Evolutionary conservation across 2,113 vertebrate species (phyloP).

Genomic region (Otolemur garnettii): DNA sequence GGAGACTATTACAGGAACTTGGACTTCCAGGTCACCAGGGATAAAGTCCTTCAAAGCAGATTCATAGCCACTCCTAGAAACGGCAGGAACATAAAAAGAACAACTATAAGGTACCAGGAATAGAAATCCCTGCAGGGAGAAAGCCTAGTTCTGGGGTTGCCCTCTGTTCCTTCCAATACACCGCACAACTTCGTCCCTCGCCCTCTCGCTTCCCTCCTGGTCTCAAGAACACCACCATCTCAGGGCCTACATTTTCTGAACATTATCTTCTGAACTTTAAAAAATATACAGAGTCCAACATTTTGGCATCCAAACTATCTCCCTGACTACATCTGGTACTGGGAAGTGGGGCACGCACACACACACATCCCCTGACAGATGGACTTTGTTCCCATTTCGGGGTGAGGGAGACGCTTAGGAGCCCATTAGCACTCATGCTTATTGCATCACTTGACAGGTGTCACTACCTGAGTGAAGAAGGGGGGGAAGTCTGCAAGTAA

Average conservation of each 20-base stretch:
- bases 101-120: accelerated
- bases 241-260: background rate
- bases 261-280: background rate
- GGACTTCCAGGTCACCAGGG: slow-evolving; percentile 89
- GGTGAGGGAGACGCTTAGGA: background rate
- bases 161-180: background rate
- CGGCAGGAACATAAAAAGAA: background rate
- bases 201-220: background rate
- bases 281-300: slow-evolving; percentile 68
- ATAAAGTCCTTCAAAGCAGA: slow-evolving; percentile 88
- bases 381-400: background rate
- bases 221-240: background rate
- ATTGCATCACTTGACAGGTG: background rate
- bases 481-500: background rate
- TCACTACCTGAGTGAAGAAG: too few species aligned
- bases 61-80: slow-evolving; percentile 12
- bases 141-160: background rate
- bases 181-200: accelerated
- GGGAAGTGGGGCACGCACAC: background rate
- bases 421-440: background rate
- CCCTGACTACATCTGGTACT: background rate
- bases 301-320: background rate
- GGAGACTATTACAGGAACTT: slow-evolving; percentile 88
- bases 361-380: background rate
- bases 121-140: too few species aligned